These are phyloP conservation scores for Fundulus diaphanus DNA, from an alignment of 2,797 vertebrate genomes.

Conservation along the genomic window DNA sequence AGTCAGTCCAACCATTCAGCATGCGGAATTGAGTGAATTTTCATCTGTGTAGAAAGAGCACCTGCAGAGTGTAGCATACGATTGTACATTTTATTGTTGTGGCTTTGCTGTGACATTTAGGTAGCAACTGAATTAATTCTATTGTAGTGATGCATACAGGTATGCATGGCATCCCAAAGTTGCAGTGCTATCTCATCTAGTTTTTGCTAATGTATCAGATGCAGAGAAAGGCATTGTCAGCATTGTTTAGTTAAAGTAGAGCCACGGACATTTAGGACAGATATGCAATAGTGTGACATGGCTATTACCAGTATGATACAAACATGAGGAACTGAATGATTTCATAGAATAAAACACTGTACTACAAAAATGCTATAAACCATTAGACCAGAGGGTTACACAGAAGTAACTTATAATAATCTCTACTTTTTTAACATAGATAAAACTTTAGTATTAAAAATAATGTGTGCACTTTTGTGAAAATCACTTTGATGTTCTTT, in stretches of 20 bases:
- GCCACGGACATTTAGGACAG: not conserved
- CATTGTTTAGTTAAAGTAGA: not conserved
- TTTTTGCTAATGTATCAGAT: not conserved
- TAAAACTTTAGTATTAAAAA: conserved; percentile 66
- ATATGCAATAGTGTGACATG: not conserved
- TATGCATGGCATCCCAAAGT: too few relatives aligned
- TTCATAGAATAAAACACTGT: conserved; percentile 57
- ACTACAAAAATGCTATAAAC: conserved; percentile 13
- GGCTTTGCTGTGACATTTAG: too few relatives aligned
- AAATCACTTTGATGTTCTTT: conserved; percentile 72
- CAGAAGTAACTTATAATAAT: conserved; percentile 78
- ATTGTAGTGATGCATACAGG: too few relatives aligned
- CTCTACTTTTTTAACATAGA: conserved; percentile 75
- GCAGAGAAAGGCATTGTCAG: not conserved
- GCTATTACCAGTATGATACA: not conserved
- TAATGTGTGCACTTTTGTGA: conserved; percentile 71
- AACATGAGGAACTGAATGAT: conserved; percentile 74
- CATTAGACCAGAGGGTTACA: conserved; percentile 50
- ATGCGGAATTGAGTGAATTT: too few relatives aligned
- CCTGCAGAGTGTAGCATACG: too few relatives aligned
- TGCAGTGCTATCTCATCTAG: too few relatives aligned
- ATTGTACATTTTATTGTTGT: too few relatives aligned
- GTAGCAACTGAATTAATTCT: too few relatives aligned
- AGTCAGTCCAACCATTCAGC: too few relatives aligned
- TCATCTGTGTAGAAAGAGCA: too few relatives aligned